These are phyloP conservation scores for Trogon melanurus DNA, from an alignment of 2,113 vertebrate genomes.

Conservation along the genomic window DNA sequence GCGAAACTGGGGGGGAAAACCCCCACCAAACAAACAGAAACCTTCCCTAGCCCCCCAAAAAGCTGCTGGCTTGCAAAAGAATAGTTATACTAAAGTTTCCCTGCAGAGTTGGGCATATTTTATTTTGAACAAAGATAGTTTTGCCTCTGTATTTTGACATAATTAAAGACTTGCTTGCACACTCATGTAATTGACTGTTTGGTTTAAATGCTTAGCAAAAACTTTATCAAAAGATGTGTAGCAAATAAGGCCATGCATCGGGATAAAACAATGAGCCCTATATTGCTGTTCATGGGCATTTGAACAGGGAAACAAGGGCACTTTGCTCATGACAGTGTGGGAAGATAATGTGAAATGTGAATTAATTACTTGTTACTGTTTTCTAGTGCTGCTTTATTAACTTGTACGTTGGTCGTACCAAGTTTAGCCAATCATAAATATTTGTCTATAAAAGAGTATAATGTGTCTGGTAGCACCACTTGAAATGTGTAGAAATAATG, in stretches of 20 bases:
- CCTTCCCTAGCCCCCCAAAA: no score
- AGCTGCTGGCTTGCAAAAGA: no score
- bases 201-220: slow-evolving; percentile 2
- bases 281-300: neutral
- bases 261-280: neutral
- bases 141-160: neutral
- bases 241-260: neutral
- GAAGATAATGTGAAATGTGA: neutral
- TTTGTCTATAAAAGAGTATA: neutral
- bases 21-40: neutral
- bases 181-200: neutral
- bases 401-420: neutral
- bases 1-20: neutral
- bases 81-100: neutral
- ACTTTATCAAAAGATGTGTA: neutral
- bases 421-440: neutral
- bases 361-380: slow-evolving; percentile 29
- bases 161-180: neutral
- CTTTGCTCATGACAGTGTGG: neutral
- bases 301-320: neutral
- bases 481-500: neutral
- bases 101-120: neutral
- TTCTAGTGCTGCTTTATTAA: neutral
- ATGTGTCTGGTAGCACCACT: neutral
- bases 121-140: neutral